Percentiles rank a stretch among this genome's conserved stretches.
phyloP scores from a whole-genome alignment of 35 echinoderm and acorn worm genomes.

The Apostichopus californicus region DNA sequence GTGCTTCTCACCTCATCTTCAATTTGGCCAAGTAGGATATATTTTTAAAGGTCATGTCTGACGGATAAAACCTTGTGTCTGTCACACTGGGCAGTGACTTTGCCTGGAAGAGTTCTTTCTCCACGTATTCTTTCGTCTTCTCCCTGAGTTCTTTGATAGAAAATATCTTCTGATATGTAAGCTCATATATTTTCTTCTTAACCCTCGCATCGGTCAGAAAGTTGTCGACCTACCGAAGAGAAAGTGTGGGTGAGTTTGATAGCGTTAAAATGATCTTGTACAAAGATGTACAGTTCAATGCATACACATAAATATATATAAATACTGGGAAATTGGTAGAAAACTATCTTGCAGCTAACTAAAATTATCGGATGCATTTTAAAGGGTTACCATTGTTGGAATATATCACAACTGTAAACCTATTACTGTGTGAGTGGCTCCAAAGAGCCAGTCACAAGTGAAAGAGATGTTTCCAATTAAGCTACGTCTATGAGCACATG shows the following conservation, averaged over 20 bases:
- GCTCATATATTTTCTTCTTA: slow-evolving; percentile 45
- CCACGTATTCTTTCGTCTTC: slow-evolving; percentile 30
- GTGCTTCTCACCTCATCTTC: slow-evolving; percentile 40
- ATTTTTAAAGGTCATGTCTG: slow-evolving; percentile 46
- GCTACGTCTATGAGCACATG: no score
- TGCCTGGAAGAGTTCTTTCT: slow-evolving; percentile 38
- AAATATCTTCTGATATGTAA: slow-evolving; percentile 28
- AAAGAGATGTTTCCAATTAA: no score
- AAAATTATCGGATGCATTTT: no score
- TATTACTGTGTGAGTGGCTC: no score
- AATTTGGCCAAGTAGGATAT: slow-evolving; percentile 43
- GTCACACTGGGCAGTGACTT: background rate
- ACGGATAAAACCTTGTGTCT: slow-evolving; percentile 35
- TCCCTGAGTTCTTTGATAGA: background rate
- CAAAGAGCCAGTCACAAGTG: no score
- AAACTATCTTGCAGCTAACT: no score
- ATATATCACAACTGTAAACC: no score
- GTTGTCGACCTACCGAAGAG: slow-evolving; percentile 1
- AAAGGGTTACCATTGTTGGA: no score
- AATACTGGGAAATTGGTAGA: no score
- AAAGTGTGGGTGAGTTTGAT: background rate
- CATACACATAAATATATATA: no score
- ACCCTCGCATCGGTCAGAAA: slow-evolving; percentile 37
- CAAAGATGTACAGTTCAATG: no score
- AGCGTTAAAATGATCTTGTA: no score